phyloP scores from a whole-genome alignment of 2,888 invertebrate genomes.

The Apamea crenata region DNA sequence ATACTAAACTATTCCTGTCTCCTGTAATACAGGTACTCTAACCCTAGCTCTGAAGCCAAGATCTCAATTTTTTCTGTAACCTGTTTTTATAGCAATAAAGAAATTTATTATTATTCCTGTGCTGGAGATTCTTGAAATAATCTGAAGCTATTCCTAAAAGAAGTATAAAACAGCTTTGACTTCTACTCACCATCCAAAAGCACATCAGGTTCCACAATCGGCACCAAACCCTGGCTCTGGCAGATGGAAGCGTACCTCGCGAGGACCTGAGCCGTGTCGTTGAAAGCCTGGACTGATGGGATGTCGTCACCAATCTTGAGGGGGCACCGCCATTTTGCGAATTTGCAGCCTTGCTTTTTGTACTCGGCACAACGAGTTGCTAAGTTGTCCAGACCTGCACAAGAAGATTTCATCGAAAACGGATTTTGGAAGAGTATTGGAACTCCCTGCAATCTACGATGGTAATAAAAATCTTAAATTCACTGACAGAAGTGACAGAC shows the following conservation, averaged over 20 bases:
- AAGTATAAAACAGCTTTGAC: background rate
- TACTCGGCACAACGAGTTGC: slow-evolving; percentile 97
- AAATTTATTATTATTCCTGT: too few species aligned
- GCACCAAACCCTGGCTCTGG: slow-evolving; percentile 97
- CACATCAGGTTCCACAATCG: slow-evolving; percentile 99
- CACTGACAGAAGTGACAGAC: too few species aligned
- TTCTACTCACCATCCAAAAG: slow-evolving; percentile 94
- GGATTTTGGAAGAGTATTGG: background rate
- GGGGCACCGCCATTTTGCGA: slow-evolving; percentile 99
- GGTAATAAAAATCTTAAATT: too few species aligned
- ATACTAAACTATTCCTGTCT: background rate
- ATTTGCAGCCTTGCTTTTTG: slow-evolving; percentile 98
- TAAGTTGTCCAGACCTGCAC: slow-evolving; percentile 95
- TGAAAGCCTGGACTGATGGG: slow-evolving; percentile 95
- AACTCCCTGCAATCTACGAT: too few species aligned
- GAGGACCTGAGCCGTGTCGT: slow-evolving; percentile 98
- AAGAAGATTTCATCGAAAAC: background rate
- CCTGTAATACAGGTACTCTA: too few species aligned
- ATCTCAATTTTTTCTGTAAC: too few species aligned
- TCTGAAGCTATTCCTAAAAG: background rate
- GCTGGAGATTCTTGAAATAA: background rate
- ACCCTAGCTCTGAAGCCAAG: too few species aligned
- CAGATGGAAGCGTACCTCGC: slow-evolving; percentile 98
- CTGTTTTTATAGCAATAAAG: too few species aligned
- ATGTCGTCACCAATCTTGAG: slow-evolving; percentile 96